Base-by-base conservation (phyloP, 1,140 invertebrate genomes). In the Cepaea nemoralis region DNA sequence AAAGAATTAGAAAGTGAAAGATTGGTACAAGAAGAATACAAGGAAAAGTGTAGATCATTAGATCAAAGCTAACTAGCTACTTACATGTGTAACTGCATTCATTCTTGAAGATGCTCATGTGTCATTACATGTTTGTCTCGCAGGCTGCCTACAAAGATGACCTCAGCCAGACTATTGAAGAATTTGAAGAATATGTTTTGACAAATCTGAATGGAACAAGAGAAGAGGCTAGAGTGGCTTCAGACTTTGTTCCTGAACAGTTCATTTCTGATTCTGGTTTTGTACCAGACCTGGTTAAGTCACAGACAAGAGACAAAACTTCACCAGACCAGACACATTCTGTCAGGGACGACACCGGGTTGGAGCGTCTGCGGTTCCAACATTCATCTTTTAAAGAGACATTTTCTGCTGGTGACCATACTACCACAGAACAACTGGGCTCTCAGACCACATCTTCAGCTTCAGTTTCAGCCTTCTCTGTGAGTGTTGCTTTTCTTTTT, bases 121-220 rank as follows among this genome's bases (percentile, higher is more conserved):
- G n/a, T n/a, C n/a, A n/a, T n/a, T n/a, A n/a, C n/a, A n/a, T n/a
- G n/a, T n/a, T n/a, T 48, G 84, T 93, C 31, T 86, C 87, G 85
- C 93, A 94, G 85, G 95, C 95, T 12, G 87, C 95, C 22, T 93
- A 94, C 86, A 91, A 93, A 83, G 95, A 94, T 39, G 96, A 97
- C 77, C 86, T 86, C 69, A 85, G 85, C 71, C 63, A 88, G 42
- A 84, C 77, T n/a, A 35, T 82, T 27, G 77, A 73, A 76, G 82
- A 84, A n/a, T 50, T 59, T 63, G 27, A 63, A 22, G n/a, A 63
- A 31, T 2, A 63, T 31, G 33, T 63, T 10, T 63, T 27, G 33
- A 16, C n/a, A 63, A 31, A 6, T 6, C 27, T 31, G 59, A 24
- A 55, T 55, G 50, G 50, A 8, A 55, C 16, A 22, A 55, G 2